Evolutionary conservation across 2,888 invertebrate species (phyloP).

Genomic region (Apotomis betuletana): DNA sequence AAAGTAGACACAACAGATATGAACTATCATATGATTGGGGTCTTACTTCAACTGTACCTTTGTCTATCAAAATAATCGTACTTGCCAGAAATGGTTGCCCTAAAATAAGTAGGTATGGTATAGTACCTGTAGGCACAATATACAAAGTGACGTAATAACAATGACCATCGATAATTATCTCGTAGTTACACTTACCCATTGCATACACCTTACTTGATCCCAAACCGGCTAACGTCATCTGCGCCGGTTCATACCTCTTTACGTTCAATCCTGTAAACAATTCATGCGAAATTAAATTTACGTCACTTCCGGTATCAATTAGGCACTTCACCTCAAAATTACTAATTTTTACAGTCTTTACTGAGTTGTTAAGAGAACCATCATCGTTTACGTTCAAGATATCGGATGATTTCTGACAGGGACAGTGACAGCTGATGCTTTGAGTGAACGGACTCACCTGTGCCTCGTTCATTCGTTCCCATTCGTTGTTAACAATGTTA

Average conservation of each 20-base stretch:
- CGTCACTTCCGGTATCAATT: no score
- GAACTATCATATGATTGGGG: neutral
- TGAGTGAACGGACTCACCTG: no score
- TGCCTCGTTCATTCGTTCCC: no score
- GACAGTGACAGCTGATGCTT: no score
- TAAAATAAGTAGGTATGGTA: constrained; percentile 3
- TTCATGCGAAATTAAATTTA: no score
- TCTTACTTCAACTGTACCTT: constrained; percentile 10
- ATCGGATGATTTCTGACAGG: no score
- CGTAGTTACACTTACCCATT: neutral
- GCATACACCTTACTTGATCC: neutral
- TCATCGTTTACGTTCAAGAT: no score
- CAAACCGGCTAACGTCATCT: neutral
- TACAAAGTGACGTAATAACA: neutral
- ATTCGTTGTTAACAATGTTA: no score
- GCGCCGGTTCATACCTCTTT: neutral
- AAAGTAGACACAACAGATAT: neutral
- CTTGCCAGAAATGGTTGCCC: neutral
- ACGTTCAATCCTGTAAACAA: neutral
- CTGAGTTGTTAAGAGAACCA: no score
- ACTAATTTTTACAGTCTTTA: no score
- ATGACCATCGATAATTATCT: neutral
- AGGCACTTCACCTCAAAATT: no score
- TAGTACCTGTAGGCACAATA: neutral
- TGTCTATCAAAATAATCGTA: neutral